These are phyloP conservation scores for Bagarius yarrelli DNA, from an alignment of 2,113 vertebrate genomes.

Conservation along the genomic window DNA sequence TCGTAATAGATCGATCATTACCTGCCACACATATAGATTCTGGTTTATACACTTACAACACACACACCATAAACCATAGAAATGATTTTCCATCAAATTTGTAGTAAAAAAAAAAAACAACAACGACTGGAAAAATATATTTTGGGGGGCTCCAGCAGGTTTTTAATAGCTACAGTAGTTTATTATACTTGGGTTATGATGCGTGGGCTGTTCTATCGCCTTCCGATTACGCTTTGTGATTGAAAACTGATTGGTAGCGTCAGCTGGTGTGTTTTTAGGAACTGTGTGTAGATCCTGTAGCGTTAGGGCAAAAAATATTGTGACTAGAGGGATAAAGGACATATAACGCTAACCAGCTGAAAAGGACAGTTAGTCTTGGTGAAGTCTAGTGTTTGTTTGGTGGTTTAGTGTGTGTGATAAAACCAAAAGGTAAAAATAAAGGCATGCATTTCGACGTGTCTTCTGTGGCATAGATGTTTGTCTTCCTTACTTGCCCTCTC, in stretches of 20 bases:
- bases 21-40: no score
- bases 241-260: background rate
- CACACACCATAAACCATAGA: background rate
- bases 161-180: no score
- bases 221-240: background rate
- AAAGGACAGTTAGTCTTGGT: background rate
- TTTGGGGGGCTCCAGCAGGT: no score
- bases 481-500: conserved; percentile 61
- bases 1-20: background rate
- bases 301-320: background rate
- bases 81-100: background rate
- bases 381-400: conserved; percentile 4
- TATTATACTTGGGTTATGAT: no score
- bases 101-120: no score
- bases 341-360: no score
- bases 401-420: background rate
- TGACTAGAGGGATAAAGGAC: no score
- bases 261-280: background rate
- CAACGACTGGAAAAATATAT: no score
- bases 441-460: conserved; percentile 67
- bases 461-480: conserved; percentile 69
- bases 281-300: background rate
- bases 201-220: no score
- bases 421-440: conserved; percentile 38
- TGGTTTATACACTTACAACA: background rate